These are phyloP conservation scores for Anarhynchus alexandrinus DNA, from an alignment of 2,113 vertebrate genomes.

Conservation along the genomic window DNA sequence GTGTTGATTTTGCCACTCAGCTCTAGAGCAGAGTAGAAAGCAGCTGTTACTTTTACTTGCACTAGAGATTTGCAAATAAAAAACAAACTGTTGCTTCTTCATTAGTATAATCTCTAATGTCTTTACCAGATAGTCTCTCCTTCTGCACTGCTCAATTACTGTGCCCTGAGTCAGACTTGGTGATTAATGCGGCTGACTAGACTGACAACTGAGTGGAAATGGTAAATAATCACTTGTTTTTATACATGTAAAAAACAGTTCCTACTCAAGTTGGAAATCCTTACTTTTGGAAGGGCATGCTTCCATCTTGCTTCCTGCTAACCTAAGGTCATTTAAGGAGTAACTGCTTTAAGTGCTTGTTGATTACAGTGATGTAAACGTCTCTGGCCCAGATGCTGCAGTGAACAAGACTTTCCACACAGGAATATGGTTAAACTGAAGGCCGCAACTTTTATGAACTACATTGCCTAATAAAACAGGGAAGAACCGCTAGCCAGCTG, in stretches of 20 bases:
- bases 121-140: constrained; percentile 30
- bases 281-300: constrained; percentile 25
- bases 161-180: not conserved
- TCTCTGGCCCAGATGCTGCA: not conserved
- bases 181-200: constrained; percentile 29
- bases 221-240: constrained; percentile 44
- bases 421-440: constrained; percentile 38
- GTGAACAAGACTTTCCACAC: constrained; percentile 54
- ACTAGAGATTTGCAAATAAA: not conserved
- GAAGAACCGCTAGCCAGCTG: constrained; percentile 25
- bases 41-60: not conserved
- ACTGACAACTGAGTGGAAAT: constrained; percentile 14
- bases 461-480: constrained; percentile 49
- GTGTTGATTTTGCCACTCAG: not conserved
- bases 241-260: not conserved
- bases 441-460: constrained; percentile 32
- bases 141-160: not conserved
- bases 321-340: constrained; percentile 35
- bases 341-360: not conserved
- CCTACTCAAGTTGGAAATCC: constrained; percentile 22
- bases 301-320: constrained; percentile 44
- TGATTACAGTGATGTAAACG: constrained; percentile 32
- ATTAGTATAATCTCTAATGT: not conserved
- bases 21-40: not conserved
- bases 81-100: not conserved